Evolutionary conservation across 2,888 invertebrate species (phyloP).

Genomic region (Junonia oenone): DNA sequence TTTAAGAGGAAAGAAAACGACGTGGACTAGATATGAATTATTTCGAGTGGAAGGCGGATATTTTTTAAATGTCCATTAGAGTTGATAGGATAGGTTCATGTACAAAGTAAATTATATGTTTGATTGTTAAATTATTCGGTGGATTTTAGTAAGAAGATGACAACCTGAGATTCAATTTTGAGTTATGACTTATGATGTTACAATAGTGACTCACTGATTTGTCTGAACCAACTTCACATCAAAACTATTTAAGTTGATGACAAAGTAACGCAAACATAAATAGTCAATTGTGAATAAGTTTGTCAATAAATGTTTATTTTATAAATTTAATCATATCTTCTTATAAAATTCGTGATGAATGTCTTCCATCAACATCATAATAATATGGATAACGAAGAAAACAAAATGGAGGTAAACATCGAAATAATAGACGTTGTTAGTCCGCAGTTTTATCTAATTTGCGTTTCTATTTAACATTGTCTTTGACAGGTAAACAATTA

Average conservation of each 20-base stretch:
- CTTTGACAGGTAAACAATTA: constrained; percentile 10
- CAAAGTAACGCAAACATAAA: not conserved
- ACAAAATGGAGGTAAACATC: constrained; percentile 3
- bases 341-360: not conserved
- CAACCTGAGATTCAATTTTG: no score
- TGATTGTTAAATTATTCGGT: no score
- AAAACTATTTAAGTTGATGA: not conserved
- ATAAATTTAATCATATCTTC: not conserved
- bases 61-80: no score
- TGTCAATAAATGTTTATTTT: not conserved
- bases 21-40: no score
- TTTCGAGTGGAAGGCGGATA: no score
- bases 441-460: not conserved
- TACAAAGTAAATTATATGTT: no score
- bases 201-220: no score
- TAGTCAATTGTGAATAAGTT: not conserved
- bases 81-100: no score
- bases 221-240: not conserved
- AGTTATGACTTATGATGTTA: no score
- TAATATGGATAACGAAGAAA: constrained; percentile 4
- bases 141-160: no score
- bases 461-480: not conserved
- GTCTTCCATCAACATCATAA: not conserved
- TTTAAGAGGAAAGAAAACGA: no score
- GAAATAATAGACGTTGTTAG: constrained; percentile 7